Conservation (phyloP, 2,888 invertebrate genomes). For the Lacanobia wlatinum region DNA sequence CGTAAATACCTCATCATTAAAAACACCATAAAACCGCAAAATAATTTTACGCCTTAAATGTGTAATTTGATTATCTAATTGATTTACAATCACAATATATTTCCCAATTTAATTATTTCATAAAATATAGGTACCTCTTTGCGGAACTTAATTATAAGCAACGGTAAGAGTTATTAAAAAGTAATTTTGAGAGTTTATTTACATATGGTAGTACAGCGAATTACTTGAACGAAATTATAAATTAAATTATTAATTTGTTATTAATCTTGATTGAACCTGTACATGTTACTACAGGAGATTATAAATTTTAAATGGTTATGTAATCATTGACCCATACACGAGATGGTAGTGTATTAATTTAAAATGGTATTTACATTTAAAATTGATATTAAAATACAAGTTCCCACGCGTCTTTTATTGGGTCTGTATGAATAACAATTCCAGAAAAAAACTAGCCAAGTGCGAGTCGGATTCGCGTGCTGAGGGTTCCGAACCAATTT, state of each 20-base stretch:
- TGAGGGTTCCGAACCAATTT: no score
- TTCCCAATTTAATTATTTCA: conserved; percentile 3
- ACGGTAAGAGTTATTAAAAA: conserved; percentile 51
- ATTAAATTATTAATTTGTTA: conserved; percentile 3
- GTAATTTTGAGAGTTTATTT: conserved; percentile 58
- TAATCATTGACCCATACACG: not conserved
- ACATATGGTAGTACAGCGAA: conserved; percentile 28
- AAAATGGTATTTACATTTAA: not conserved
- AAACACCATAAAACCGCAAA: conserved; percentile 4
- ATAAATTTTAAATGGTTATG: not conserved
- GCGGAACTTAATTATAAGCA: conserved; percentile 36
- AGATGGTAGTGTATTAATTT: not conserved
- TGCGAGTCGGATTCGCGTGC: no score
- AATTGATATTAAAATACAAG: no score
- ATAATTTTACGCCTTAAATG: not conserved
- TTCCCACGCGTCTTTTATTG: no score
- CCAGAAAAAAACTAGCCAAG: no score
- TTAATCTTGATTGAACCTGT: conserved; percentile 3
- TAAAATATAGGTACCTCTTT: not conserved
- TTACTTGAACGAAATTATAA: not conserved
- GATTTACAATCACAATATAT: conserved; percentile 8
- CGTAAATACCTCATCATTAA: conserved; percentile 18
- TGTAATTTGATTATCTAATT: conserved; percentile 6
- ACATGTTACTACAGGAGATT: not conserved
- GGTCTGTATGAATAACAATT: no score